Evolutionary conservation across 2,888 invertebrate species (phyloP).

Genomic region (Caenorhabditis sinica): DNA sequence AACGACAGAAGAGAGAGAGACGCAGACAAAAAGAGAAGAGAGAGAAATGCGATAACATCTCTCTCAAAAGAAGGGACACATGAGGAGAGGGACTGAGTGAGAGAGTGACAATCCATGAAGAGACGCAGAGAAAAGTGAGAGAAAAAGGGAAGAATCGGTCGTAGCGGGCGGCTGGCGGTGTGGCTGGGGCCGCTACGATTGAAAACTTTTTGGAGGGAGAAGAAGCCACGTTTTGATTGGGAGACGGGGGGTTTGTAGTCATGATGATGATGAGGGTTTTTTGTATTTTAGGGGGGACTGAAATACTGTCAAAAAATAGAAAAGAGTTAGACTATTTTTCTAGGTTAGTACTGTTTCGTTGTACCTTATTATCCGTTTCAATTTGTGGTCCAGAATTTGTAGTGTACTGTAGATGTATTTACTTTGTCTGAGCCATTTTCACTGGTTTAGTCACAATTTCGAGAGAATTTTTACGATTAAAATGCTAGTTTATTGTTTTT

Average conservation of each 20-base stretch:
- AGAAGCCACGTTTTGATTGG: slow-evolving; percentile 45
- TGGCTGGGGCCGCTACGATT: slow-evolving; percentile 27
- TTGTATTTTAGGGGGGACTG: too few species aligned
- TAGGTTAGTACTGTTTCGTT: too few species aligned
- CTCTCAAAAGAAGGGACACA: neutral
- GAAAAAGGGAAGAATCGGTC: neutral
- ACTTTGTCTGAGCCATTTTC: too few species aligned
- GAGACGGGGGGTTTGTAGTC: neutral
- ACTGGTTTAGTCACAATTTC: too few species aligned
- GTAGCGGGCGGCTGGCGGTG: slow-evolving; percentile 1
- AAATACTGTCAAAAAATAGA: too few species aligned
- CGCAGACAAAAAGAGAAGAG: slow-evolving; percentile 9
- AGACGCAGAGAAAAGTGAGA: slow-evolving; percentile 29
- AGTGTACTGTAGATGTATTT: too few species aligned
- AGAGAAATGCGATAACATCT: slow-evolving; percentile 29
- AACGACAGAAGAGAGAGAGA: neutral
- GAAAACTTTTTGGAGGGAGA: neutral
- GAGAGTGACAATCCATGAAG: slow-evolving; percentile 41
- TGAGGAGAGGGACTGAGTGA: neutral
- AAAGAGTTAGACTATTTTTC: too few species aligned
- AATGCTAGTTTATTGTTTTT: too few species aligned
- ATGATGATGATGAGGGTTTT: too few species aligned
- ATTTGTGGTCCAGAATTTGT: too few species aligned
- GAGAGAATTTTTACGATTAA: too few species aligned
- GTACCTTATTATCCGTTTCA: too few species aligned